Evolutionary conservation across 2,113 vertebrate species (phyloP), one percentile per base, ranked within the genome.

Genomic region (Crypturellus undulatus): DNA sequence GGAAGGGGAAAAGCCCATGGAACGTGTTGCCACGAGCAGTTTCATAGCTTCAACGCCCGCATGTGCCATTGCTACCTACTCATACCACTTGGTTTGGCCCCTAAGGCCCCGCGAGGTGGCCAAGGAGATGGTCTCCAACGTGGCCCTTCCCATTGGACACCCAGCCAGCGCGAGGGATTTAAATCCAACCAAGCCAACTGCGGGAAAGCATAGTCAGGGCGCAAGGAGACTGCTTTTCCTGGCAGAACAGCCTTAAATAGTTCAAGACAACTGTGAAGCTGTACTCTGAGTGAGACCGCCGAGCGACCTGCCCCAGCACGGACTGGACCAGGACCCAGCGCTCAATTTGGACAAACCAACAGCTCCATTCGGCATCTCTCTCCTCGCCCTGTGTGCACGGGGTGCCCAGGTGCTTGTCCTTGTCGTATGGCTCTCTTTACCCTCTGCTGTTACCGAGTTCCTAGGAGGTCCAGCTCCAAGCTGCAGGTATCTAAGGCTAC

Each of bases 51-150:
- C 19, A 24, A 24, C 0, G 3, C 32, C 79, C 64, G 56, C 78
- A 4, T 1, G 18, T 1, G 30, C n/a, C 8, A 0, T 0, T 6
- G 19, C 6, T 24, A 45, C 0, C 21, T 4, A 36, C 24, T 2
- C 19, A 64, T 3, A 1, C 0, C 2, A 15, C 3, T 14, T 0
- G 2, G 0, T 4, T 6, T 1, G 32, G 1, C 10, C 30, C n/a
- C 9, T 24, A 65, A 45, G 1, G 3, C 26, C 0, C 0, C 0
- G 5, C 4, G 2, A 21, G 56, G 65, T 43, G 34, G 51, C 54
- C 36, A 16, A 30, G 19, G 36, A 60, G 36, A 59, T n/a, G 7
- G 12, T 0, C 25, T 5, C 18, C 5, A 2, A 9, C 26, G 4
- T 4, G 8, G 51, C n/a, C 11, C 42, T 1, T 10, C 2, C 36